Base-by-base conservation (phyloP, 2,113 vertebrate species). In the Corvus moneduloides region DNA sequence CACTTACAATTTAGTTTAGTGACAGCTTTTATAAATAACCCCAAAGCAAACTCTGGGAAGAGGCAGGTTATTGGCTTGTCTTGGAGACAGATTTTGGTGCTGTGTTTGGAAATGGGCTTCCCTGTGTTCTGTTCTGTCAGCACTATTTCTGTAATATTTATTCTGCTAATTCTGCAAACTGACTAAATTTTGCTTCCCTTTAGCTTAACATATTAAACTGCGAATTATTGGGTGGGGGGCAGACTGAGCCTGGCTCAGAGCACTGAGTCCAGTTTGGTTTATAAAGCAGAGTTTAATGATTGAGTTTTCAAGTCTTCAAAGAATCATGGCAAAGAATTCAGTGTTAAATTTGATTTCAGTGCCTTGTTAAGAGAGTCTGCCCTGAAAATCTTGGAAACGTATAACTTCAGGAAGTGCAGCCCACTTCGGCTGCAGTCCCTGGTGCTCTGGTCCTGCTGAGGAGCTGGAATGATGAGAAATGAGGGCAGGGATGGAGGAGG, bases 11-110 rank as follows among this genome's bases (percentile, higher is more conserved):
- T 97, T 88, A 93, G 87, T 97, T 98, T 85, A 96, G 93, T 97
- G 97, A 91, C 94, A 97, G 96, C 94, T 96, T 98, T 97, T 98
- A 94, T 96, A 97, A 98, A 97, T 97, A 96, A 98, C 94, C 97
- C 96, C 95, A 94, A 95, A 98, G 97, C 97, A 97, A 97, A 96
- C 63, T 93, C 93, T 39, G 92, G 83, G 88, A 91, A 91, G 95
- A 89, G 96, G 84, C 74, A 82, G 80, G 63, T 87, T 93, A 39
- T 91, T 28, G 74, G 68, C 84, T 94, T 94, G 89, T 22, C 87
- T 54, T 67, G 78, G 72, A 84, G 94, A 44, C 59, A 44, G 61
- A 84, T 93, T 91, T 93, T 85, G 95, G 69, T 84, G 62, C 84
- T 90, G 86, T 54, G 51, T 52, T 90, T 93, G 85, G 94, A 78